Base-by-base conservation (phyloP, 2,888 invertebrate genomes). In the Tachina grossa region DNA sequence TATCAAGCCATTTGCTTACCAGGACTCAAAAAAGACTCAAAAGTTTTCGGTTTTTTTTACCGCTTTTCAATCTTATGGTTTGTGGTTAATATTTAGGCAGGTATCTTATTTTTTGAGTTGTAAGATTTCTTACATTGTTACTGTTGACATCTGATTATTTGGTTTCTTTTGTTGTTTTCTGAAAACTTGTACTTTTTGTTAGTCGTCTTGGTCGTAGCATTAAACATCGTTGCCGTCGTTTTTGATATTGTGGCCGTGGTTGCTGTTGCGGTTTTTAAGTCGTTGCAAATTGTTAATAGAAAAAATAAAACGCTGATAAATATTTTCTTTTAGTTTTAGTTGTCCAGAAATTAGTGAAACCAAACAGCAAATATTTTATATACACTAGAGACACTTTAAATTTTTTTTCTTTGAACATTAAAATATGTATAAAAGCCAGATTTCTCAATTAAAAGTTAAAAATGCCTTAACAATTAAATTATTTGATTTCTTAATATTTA, bases 1-100 rank as follows among this genome's bases (percentile, higher is more conserved):
- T 63, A 43, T 39, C 19, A 55, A 49, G 47, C 19, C 41, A 66
- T 72, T 72, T 55, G 82, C 85, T 85, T 85, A 85, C 85, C 85
- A 85, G 85, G 83, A 83, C 83, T 79, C 71, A 85, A 79, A 80
- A 76, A 76, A 31, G 11, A 83, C 83, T 85, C 85, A 83, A 79
- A 83, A 31, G 10, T 31, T 53, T 68, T n/a, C n/a, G 11, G 16
- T 16, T 13, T 61, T 65, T 16, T 13, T 16, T 63, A 1, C 3
- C 49, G 55, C 13, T 39, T 75, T 14, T 1, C 8, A 31, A 11
- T 16, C 31, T 74, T 19, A 19, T 5, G 8, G 16, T 22, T 78
- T 65, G 43, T n/a, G 39, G 51, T 69, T 51, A 69, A 45, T 79
- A 16, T 47, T n/a, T 45, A 39, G 8, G 8, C 9, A 13, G 11